Evolutionary conservation across 2,888 invertebrate species (phyloP).

Genomic region (Helicoverpa assulta): DNA sequence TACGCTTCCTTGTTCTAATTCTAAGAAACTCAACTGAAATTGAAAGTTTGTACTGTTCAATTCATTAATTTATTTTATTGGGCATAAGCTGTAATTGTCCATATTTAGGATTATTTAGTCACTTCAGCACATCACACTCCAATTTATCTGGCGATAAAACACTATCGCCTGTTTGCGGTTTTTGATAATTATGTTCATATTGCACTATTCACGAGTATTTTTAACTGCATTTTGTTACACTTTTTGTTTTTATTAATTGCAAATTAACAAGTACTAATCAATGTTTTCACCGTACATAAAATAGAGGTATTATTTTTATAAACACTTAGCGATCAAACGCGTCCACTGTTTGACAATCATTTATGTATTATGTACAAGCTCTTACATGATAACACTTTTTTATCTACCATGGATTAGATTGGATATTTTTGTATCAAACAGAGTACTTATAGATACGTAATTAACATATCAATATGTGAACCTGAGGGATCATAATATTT

Average conservation of each 20-base stretch:
- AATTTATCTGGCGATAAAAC: constrained; percentile 27
- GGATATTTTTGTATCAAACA: constrained; percentile 51
- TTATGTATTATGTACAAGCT: constrained; percentile 46
- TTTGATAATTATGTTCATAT: constrained; percentile 25
- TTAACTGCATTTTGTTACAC: neutral
- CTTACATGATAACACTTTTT: constrained; percentile 46
- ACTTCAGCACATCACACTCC: constrained; percentile 28
- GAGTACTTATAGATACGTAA: constrained; percentile 42
- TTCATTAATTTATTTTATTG: constrained; percentile 19
- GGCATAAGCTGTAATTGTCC: constrained; percentile 32
- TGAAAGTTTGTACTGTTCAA: constrained; percentile 10
- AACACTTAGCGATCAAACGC: constrained; percentile 20
- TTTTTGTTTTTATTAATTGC: neutral
- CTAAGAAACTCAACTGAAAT: constrained; percentile 8
- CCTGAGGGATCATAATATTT: constrained; percentile 53
- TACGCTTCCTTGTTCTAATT: constrained; percentile 61
- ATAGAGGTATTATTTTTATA: neutral
- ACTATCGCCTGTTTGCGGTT: constrained; percentile 20
- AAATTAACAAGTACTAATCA: neutral
- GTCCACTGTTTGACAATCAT: constrained; percentile 46
- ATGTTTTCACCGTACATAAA: neutral
- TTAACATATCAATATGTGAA: constrained; percentile 53
- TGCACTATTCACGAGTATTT: neutral
- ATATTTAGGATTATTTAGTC: constrained; percentile 38
- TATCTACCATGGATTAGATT: constrained; percentile 63